Base-by-base conservation (phyloP, 2,888 invertebrate genomes). In the Ophonus ardosiacus region DNA sequence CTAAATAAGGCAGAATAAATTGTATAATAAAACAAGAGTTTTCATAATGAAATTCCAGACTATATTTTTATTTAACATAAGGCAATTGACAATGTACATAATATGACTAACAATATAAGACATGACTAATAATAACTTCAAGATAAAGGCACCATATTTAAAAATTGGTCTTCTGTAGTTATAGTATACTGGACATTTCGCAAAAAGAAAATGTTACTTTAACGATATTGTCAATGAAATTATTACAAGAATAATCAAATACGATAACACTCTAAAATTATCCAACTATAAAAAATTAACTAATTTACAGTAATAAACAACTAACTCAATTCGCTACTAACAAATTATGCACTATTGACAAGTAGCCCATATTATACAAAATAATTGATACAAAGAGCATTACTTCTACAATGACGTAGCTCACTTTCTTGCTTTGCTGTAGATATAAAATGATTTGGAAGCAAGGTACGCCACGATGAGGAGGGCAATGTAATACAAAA, bases 71-170 rank as follows among this genome's bases (percentile, higher is more conserved):
- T 63, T 85, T 80, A 85, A 85, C 85, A 80, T 85, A 85, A 85
- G 85, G 85, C 85, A 85, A 85, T 80, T 85, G 85, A 85, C 85
- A 85, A 85, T 84, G 85, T 85, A 85, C 85, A 85, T 79, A 85
- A 85, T 43, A 71, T 71, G 85, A 85, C 79, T 84, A 84, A 85
- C 85, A 85, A 85, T 79, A 85, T 84, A 85, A 85, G 85, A 85
- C 85, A 85, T 80, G 85, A 85, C 85, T 85, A 85, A 80, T 84
- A 84, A 79, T 78, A 82, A 83, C 61, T 74, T 61, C 61, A 76
- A 76, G 83, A 43, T 83, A 85, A 85, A 85, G 85, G 85, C 85
- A 85, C 85, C 85, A 68, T 85, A 40, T 85, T 80, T 65, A 84
- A 85, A 84, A 79, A 85, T 85, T 85, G 85, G 85, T 85, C 85